phyloP scores from a whole-genome alignment of 2,888 invertebrate genomes.

The Hololepta plana region DNA sequence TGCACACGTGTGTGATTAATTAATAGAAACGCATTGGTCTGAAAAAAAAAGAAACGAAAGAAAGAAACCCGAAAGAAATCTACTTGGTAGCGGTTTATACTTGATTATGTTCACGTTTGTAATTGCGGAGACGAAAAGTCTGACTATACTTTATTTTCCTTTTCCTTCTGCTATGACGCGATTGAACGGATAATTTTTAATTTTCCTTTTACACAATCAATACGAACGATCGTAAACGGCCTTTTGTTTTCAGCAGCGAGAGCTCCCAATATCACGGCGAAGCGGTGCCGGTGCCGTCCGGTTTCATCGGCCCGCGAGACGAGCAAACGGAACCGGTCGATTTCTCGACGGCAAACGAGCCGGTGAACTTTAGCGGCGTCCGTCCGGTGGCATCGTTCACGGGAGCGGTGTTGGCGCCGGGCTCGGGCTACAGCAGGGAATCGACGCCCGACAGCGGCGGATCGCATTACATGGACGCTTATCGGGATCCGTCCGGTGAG shows the following conservation, averaged over 20 bases:
- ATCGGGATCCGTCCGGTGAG: conserved; percentile 70
- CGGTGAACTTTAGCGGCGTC: conserved; percentile 39
- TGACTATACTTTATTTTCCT: no score
- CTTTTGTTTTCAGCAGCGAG: conserved; percentile 25
- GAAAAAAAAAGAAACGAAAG: no score
- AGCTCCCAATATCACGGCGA: conserved; percentile 42
- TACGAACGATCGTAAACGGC: conserved; percentile 7
- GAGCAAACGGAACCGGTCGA: conserved; percentile 57
- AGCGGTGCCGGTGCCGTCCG: conserved; percentile 31
- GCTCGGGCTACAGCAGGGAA: conserved; percentile 64
- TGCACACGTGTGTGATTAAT: no score
- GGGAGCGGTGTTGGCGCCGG: conserved; percentile 31
- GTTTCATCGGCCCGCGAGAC: conserved; percentile 35
- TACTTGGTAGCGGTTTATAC: no score
- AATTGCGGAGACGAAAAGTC: no score
- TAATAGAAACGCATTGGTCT: no score
- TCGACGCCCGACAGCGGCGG: conserved; percentile 80
- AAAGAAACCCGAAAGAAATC: no score
- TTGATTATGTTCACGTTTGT: no score
- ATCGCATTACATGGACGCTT: conserved; percentile 76
- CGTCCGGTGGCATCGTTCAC: conserved; percentile 30
- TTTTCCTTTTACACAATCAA: conserved; percentile 8
- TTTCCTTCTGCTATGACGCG: no score
- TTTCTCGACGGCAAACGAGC: conserved; percentile 46
- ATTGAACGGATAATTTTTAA: no score